phyloP scores from a whole-genome alignment of 2,797 vertebrate genomes.

The Pseudotriccus pelzelni region DNA sequence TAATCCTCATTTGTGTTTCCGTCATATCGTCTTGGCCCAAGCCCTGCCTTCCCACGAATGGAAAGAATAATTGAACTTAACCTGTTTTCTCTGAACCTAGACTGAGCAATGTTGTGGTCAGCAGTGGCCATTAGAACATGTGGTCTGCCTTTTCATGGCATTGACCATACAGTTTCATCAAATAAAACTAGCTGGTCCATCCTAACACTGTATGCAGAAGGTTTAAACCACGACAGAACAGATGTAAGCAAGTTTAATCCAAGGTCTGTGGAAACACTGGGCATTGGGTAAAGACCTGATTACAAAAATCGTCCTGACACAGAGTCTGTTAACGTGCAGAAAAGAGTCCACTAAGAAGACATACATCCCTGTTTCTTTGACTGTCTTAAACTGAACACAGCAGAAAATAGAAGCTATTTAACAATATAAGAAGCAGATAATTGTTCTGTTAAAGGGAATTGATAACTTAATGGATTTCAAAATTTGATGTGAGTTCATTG shows the following conservation, averaged over 20 bases:
- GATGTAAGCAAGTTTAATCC: neutral
- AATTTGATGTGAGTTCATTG: neutral
- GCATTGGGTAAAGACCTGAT: neutral
- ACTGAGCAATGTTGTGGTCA: neutral
- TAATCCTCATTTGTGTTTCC: conserved; percentile 29
- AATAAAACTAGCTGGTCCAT: neutral
- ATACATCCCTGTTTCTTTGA: neutral
- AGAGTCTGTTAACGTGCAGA: neutral
- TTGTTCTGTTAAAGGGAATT: neutral
- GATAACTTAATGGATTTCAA: neutral
- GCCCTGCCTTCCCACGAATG: neutral
- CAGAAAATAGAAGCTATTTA: neutral
- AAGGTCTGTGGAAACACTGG: neutral
- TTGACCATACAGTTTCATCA: neutral
- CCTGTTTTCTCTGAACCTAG: neutral
- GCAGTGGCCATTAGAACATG: neutral
- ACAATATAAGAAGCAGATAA: neutral
- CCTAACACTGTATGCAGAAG: neutral
- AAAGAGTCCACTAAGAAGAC: neutral
- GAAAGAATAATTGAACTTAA: neutral
- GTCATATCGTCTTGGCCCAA: neutral
- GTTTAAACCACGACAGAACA: neutral
- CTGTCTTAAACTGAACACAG: neutral
- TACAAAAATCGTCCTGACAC: neutral
- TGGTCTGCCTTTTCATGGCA: neutral